Percentiles rank a stretch among this genome's conserved stretches.
Evolutionary conservation across 2,888 invertebrate genomes (phyloP).

Genomic region (Patella depressa): DNA sequence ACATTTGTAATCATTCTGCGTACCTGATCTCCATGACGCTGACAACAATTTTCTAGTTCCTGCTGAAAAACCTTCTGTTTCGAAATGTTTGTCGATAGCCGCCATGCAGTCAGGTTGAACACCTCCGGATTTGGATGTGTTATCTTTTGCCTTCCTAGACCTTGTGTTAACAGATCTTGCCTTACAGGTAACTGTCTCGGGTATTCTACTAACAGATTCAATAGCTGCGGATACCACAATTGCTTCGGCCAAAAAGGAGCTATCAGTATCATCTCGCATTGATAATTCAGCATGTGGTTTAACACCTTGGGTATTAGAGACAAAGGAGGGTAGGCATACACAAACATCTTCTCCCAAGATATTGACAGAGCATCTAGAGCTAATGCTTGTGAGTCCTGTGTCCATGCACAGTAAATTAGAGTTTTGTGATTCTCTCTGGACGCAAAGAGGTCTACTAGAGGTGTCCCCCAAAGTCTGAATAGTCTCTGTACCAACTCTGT

Average conservation of each 20-base stretch:
- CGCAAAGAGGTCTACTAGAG: constrained; percentile 28
- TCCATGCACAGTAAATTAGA: constrained; percentile 22
- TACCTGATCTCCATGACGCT: constrained; percentile 35
- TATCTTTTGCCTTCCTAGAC: constrained; percentile 28
- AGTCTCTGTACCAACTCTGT: constrained; percentile 9
- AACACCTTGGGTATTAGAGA: neutral
- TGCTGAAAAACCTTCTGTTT: constrained; percentile 32
- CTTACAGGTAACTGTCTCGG: too few relatives aligned
- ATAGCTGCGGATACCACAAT: constrained; percentile 27
- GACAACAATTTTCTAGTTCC: constrained; percentile 32
- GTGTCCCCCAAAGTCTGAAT: constrained; percentile 14
- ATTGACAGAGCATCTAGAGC: constrained; percentile 26
- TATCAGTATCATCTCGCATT: constrained; percentile 17
- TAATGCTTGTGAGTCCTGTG: constrained; percentile 8
- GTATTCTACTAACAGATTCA: constrained; percentile 15
- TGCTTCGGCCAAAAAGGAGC: constrained; percentile 16
- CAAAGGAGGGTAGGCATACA: constrained; percentile 30
- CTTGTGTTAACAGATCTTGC: too few relatives aligned
- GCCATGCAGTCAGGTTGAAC: constrained; percentile 37
- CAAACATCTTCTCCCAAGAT: constrained; percentile 20
- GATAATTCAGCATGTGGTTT: constrained; percentile 13
- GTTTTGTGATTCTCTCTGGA: constrained; percentile 18
- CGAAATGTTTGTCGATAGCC: constrained; percentile 32
- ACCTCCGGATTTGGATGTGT: constrained; percentile 32
- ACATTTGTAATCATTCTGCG: constrained; percentile 31